These are phyloP conservation scores for Pyrocephalus nanus DNA, from an alignment of 2,797 vertebrate genomes.

Conservation along the genomic window DNA sequence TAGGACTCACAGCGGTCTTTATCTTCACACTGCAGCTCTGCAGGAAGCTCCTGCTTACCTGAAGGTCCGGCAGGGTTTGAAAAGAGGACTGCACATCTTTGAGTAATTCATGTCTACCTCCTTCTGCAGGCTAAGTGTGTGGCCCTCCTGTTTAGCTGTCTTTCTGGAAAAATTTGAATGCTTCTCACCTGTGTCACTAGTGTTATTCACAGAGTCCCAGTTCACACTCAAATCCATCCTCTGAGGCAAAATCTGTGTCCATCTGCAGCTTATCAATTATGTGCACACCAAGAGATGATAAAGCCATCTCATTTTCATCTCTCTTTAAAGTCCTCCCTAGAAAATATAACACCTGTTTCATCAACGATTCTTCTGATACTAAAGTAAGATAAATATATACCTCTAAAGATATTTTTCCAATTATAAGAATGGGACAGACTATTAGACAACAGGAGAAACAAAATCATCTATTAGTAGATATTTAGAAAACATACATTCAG, in stretches of 20 bases:
- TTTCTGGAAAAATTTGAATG: background rate
- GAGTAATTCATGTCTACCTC: background rate
- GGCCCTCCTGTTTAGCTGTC: background rate
- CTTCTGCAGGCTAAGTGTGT: background rate
- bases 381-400: background rate
- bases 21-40: background rate
- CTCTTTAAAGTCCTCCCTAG: background rate
- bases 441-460: background rate
- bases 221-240: background rate
- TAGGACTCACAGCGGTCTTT: background rate
- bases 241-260: rapidly evolving
- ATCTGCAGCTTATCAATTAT: background rate
- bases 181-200: background rate
- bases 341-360: background rate
- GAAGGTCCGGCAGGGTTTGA: background rate
- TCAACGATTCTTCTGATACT: background rate
- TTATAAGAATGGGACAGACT: background rate
- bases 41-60: background rate
- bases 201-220: background rate
- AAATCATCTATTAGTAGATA: background rate
- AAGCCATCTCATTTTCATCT: background rate
- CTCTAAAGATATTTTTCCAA: background rate
- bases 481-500: background rate
- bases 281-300: background rate
- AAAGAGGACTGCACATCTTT: background rate